Evolutionary conservation across 2,888 invertebrate genomes (phyloP), one percentile per base, ranked within the genome.

Genomic region (Ectemnius lituratus): DNA sequence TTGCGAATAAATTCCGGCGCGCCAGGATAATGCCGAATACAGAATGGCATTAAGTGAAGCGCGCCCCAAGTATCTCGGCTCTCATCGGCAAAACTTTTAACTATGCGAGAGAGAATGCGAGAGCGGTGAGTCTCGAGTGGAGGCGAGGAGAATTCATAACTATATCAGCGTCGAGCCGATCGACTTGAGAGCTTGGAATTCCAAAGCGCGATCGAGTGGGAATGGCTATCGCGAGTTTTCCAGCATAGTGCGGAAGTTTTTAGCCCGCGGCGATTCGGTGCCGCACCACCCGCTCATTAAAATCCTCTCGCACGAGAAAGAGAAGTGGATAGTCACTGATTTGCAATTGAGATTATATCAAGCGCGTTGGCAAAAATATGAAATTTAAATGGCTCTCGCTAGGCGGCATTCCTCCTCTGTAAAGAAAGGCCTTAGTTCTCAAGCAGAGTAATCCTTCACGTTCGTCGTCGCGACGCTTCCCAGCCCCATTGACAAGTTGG

Each of bases 291-390:
- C 66, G 71, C 64, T 67, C 71, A 70, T 77, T 77, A 71, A 80
- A 71, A 16, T 74, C 61, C 62, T 66, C 62, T 37, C 49, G 20
- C 62, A 28, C 6, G 37, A 11, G 8, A 37, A 37, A 11, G 8
- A 37, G 37, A 37, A 11, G 8, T 11, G 37, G 37, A 6, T 3
- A 23, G 23, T 3, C 52, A 1, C 16, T 56, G 63, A 76, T 81
- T 72, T 77, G 75, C 75, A 79, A 81, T 83, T 79, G 62, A 83
- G 62, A 82, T 83, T 57, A 57, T 18, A 28, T 47, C 45, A 28
- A 56, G 20, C 62, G 67, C 57, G 14, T 16, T 45, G 60, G 69
- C 66, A 37, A 70, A 81, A 76, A 74, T 81, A 81, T 75, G 73
- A 79, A 81, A 83, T 81, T 75, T 75, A 83, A 76, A 83, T 76